Evolutionary conservation across 2,113 vertebrate genomes (phyloP).

Genomic region (Narcine bancroftii): DNA sequence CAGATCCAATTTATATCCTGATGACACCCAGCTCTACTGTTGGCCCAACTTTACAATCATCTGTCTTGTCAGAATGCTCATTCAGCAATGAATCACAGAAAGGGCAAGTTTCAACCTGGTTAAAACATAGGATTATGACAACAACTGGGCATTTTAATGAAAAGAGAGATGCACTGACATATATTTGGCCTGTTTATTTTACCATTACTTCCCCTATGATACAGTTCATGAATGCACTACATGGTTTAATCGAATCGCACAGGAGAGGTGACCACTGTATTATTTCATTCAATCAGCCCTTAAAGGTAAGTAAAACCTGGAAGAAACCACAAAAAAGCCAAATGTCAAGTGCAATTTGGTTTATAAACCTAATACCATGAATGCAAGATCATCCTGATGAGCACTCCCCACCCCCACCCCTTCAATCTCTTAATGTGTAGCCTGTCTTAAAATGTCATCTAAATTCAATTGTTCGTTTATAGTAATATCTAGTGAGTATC

Average conservation of each 20-base stretch:
- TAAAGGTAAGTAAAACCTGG: not conserved
- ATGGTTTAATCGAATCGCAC: not conserved
- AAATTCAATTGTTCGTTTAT: slow-evolving; percentile 64
- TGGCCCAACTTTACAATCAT: not conserved
- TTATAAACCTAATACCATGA: not conserved
- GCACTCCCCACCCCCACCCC: too few relatives aligned
- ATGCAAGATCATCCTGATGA: slow-evolving; percentile 3
- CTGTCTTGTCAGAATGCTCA: not conserved
- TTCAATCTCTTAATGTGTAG: slow-evolving; percentile 32
- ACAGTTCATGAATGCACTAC: not conserved
- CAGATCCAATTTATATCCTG: not conserved
- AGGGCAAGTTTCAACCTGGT: not conserved
- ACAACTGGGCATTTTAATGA: not conserved
- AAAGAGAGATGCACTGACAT: not conserved
- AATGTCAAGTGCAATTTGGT: not conserved
- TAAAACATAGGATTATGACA: not conserved
- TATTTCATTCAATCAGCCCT: not conserved
- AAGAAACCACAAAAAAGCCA: not conserved
- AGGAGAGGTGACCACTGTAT: not conserved
- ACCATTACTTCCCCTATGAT: not conserved
- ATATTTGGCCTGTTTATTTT: not conserved
- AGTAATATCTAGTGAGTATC: slow-evolving; percentile 83
- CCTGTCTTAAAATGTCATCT: slow-evolving; percentile 89
- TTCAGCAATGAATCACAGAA: not conserved
- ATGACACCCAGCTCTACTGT: not conserved